A percentile compares a stretch with the other conserved stretches of the same genome.
Evolutionary conservation across 2,797 vertebrate species (phyloP).

Genomic region (Pampus argenteus): DNA sequence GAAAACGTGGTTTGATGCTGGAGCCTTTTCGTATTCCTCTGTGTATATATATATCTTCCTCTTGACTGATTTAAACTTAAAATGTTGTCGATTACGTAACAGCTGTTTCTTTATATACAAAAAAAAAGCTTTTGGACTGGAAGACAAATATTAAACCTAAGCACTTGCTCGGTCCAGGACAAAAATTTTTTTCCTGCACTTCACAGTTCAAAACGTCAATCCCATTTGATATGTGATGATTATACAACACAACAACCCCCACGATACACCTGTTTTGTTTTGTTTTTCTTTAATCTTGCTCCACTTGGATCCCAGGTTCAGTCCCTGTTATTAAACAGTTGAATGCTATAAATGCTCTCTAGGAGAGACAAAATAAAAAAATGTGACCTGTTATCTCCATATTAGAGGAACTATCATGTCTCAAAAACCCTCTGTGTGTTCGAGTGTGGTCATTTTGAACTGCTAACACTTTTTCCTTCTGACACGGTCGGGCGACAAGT

Average conservation of each 20-base stretch:
- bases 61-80: constrained; percentile 12
- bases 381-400: neutral
- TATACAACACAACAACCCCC: too few relatives aligned
- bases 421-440: neutral
- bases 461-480: neutral
- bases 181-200: too few relatives aligned
- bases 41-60: neutral
- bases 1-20: constrained; percentile 17
- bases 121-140: neutral
- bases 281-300: too few relatives aligned
- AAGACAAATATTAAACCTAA: neutral
- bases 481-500: too few relatives aligned
- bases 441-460: neutral
- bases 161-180: too few relatives aligned
- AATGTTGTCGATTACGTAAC: neutral
- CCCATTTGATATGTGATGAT: too few relatives aligned
- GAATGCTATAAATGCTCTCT: too few relatives aligned
- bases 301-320: too few relatives aligned
- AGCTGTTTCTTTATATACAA: too few relatives aligned
- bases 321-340: too few relatives aligned
- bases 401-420: neutral
- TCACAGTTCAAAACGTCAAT: too few relatives aligned
- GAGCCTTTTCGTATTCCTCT: neutral
- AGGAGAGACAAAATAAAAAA: neutral
- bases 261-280: too few relatives aligned